Evolutionary conservation across 2,888 invertebrate species (phyloP).

Genomic region (Argyresthia albistria): DNA sequence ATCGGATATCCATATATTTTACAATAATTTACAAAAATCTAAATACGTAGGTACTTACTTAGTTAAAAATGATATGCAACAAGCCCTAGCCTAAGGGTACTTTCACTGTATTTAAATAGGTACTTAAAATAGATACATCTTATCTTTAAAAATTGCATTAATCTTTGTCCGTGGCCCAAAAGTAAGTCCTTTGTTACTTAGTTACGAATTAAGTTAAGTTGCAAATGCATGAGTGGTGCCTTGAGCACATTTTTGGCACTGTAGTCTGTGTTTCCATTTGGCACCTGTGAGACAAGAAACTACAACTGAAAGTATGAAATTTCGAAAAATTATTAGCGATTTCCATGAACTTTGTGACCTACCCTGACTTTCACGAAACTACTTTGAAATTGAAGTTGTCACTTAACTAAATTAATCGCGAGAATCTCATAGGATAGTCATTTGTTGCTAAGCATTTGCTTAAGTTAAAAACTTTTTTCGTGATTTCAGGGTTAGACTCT

Average conservation of each 20-base stretch:
- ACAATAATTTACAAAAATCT: constrained; percentile 66
- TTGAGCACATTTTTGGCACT: constrained; percentile 14
- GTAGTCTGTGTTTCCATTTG: not conserved
- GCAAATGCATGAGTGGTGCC: constrained; percentile 8
- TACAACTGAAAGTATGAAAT: not conserved
- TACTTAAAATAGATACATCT: not conserved
- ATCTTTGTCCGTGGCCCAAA: not conserved
- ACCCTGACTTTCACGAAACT: too few relatives aligned
- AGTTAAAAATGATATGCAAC: constrained; percentile 65
- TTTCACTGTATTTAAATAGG: constrained; percentile 8
- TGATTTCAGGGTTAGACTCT: too few relatives aligned
- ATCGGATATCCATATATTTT: constrained; percentile 39
- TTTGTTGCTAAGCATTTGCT: too few relatives aligned
- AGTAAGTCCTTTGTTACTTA: not conserved
- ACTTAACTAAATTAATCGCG: too few relatives aligned
- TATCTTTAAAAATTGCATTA: not conserved
- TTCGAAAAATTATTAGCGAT: not conserved
- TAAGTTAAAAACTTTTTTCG: too few relatives aligned
- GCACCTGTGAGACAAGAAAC: not conserved
- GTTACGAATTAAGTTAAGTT: not conserved
- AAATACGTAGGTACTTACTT: constrained; percentile 16
- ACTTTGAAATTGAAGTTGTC: too few relatives aligned
- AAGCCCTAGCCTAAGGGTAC: constrained; percentile 38
- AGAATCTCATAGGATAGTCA: too few relatives aligned
- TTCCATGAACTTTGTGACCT: constrained; percentile 1